These are phyloP conservation scores for Pterocles burchelli DNA, from an alignment of 2,113 vertebrate genomes.

Conservation along the genomic window DNA sequence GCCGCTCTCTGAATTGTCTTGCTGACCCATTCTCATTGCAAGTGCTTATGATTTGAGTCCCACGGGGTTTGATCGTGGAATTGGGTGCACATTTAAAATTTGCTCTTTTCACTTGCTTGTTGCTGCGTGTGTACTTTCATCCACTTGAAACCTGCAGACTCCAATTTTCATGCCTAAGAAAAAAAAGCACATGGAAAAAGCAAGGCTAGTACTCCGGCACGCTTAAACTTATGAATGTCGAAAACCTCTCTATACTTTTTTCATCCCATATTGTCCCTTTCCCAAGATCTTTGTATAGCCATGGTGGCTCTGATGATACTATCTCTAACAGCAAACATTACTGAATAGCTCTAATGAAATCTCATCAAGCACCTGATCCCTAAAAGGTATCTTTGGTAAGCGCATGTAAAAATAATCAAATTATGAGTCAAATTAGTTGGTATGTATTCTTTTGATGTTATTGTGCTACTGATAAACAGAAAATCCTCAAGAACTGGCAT, in stretches of 20 bases:
- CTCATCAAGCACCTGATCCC: not conserved
- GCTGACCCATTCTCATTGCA: not conserved
- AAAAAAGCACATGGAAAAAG: not conserved
- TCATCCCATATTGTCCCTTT: not conserved
- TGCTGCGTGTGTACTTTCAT: not conserved
- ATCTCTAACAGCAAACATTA: not conserved
- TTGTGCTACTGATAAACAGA: not conserved
- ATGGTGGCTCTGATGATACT: not conserved
- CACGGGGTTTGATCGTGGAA: not conserved
- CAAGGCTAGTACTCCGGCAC: not conserved
- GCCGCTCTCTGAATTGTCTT: not conserved
- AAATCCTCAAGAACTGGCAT: not conserved
- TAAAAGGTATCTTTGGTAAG: not conserved
- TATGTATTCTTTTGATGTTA: slow-evolving; percentile 2
- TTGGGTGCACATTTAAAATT: not conserved
- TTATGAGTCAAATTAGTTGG: not conserved
- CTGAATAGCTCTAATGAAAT: not conserved
- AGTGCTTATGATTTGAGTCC: not conserved
- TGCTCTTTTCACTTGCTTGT: not conserved
- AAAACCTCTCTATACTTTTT: not conserved
- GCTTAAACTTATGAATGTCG: not conserved
- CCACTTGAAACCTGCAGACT: not conserved
- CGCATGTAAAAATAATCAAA: slow-evolving; percentile 1
- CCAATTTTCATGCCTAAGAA: not conserved
- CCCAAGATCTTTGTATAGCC: not conserved